A percentile compares a stretch with the other conserved stretches of the same genome.
These are phyloP conservation scores for Andricus grossulariae DNA, from an alignment of 1,140 invertebrate genomes.

Conservation along the genomic window DNA sequence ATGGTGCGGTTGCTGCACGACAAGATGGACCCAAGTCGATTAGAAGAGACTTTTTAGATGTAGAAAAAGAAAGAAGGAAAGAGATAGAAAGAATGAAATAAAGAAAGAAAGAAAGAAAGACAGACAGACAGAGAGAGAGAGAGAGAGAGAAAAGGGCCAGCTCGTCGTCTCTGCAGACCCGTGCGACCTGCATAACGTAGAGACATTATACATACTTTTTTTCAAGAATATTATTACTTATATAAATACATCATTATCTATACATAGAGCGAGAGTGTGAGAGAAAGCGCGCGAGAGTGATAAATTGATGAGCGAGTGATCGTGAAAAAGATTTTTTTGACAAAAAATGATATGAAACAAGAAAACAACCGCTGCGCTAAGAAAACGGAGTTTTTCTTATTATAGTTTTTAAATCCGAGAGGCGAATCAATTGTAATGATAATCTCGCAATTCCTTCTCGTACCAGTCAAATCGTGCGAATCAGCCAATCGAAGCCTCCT, in stretches of 20 bases:
- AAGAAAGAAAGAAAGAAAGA: slow-evolving; percentile 22
- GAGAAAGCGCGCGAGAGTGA: slow-evolving; percentile 43
- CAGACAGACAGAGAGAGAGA: slow-evolving; percentile 28
- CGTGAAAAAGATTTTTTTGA: slow-evolving; percentile 36
- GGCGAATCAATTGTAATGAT: slow-evolving; percentile 42
- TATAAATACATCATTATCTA: slow-evolving; percentile 71
- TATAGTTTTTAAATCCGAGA: slow-evolving; percentile 54
- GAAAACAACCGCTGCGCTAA: slow-evolving; percentile 47
- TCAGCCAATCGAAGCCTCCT: slow-evolving; percentile 11
- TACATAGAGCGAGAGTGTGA: slow-evolving; percentile 52
- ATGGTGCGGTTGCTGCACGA: slow-evolving; percentile 54
- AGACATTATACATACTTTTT: slow-evolving; percentile 67
- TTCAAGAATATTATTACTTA: slow-evolving; percentile 72
- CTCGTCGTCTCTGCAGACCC: slow-evolving; percentile 61
- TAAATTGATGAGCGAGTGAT: slow-evolving; percentile 31
- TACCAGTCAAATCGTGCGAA: background rate
- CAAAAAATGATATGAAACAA: slow-evolving; percentile 42
- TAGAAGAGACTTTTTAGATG: background rate
- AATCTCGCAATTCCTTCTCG: background rate
- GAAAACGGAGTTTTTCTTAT: slow-evolving; percentile 58
- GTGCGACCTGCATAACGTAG: slow-evolving; percentile 65
- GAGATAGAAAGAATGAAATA: slow-evolving; percentile 5
- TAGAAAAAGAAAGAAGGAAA: slow-evolving; percentile 22
- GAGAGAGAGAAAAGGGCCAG: slow-evolving; percentile 45
- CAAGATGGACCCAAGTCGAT: slow-evolving; percentile 55